Conservation (phyloP, 2,113 vertebrate species). For the Bos javanicus region DNA sequence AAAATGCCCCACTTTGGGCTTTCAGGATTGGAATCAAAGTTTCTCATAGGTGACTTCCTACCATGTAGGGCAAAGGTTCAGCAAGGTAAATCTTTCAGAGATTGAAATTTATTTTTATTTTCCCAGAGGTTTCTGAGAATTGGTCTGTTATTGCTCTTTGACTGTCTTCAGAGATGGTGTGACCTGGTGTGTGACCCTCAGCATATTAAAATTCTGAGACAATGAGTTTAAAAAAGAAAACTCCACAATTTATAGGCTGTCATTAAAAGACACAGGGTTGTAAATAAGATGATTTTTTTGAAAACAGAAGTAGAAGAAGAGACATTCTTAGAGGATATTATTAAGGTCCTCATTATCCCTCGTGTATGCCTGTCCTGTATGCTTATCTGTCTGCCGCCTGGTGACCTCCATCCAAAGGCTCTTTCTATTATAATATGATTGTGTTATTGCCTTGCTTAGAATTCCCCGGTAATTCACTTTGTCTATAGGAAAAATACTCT, state of each 20-base stretch:
- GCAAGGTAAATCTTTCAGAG: neutral
- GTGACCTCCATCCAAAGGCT: neutral
- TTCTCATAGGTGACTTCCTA: conserved; percentile 32
- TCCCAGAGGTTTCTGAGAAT: neutral
- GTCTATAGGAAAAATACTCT: neutral
- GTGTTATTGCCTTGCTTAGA: neutral
- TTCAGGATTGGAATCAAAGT: conserved; percentile 25
- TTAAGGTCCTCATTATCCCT: neutral
- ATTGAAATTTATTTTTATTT: conserved; percentile 35
- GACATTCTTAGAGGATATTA: neutral
- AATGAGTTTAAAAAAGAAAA: conserved; percentile 34
- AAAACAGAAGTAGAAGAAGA: neutral
- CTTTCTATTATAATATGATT: neutral
- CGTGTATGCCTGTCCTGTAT: neutral
- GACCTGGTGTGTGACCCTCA: neutral
- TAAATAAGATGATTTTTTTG: conserved; percentile 18
- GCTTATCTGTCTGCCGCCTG: neutral
- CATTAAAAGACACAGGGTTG: neutral
- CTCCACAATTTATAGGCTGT: neutral
- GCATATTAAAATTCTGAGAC: conserved; percentile 51
- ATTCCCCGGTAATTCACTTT: neutral
- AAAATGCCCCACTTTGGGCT: neutral
- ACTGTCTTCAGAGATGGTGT: neutral
- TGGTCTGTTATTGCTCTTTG: neutral
- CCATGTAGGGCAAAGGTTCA: conserved; percentile 2